Evolutionary conservation across 1,140 invertebrate species (phyloP).

Genomic region (Helicoverpa zea): DNA sequence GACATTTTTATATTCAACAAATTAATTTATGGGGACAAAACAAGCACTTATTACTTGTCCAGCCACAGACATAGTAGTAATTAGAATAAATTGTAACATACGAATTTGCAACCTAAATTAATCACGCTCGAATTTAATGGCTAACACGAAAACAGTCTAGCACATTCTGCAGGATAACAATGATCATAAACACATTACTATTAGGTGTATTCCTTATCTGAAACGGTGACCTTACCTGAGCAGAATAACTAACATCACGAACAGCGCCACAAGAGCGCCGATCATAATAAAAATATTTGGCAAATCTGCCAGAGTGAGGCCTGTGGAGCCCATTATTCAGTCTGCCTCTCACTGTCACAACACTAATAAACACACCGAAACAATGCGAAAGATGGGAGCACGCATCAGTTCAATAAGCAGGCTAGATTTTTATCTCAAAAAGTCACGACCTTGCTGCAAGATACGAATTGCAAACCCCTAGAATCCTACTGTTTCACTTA

Average conservation of each 20-base stretch:
- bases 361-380: constrained; percentile 65
- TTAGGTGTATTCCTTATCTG: constrained; percentile 21
- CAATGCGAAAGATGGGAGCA: constrained; percentile 59
- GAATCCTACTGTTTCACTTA: constrained; percentile 54
- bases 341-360: constrained; percentile 63
- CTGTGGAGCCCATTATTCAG: constrained; percentile 83
- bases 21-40: constrained; percentile 18
- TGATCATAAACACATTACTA: constrained; percentile 13
- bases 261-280: constrained; percentile 87
- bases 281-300: constrained; percentile 91
- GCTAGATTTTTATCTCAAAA: constrained; percentile 59
- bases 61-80: not conserved
- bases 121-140: not conserved
- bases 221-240: constrained; percentile 69
- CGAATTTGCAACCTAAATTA: constrained; percentile 21
- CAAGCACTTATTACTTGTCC: not conserved
- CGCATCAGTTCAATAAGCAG: constrained; percentile 70
- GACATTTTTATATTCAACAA: not conserved
- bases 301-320: constrained; percentile 90
- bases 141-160: constrained; percentile 9
- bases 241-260: constrained; percentile 81
- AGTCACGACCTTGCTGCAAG: constrained; percentile 70
- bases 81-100: constrained; percentile 2
- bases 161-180: constrained; percentile 33
- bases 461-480: constrained; percentile 72